phyloP scores from a whole-genome alignment of 2,888 invertebrate genomes.

The Criorhina ranunculi region DNA sequence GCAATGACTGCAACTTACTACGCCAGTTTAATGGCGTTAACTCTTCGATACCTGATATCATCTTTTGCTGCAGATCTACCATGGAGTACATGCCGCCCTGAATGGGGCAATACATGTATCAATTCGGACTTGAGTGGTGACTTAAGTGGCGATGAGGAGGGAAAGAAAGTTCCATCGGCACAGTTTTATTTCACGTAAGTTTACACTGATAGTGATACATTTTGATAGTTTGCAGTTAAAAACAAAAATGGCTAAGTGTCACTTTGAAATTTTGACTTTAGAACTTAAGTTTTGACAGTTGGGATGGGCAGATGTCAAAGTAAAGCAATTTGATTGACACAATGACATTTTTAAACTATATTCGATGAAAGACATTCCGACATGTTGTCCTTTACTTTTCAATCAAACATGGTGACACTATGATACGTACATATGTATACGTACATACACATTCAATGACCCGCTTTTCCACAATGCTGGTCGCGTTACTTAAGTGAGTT shows the following conservation, averaged over 20 bases:
- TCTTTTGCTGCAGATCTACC: slow-evolving; percentile 87
- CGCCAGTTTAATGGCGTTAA: slow-evolving; percentile 88
- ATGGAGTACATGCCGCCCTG: slow-evolving; percentile 84
- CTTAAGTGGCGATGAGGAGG: slow-evolving; percentile 23
- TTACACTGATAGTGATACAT: neutral
- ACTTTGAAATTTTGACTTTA: too few relatives aligned
- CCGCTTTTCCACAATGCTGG: too few relatives aligned
- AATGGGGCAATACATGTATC: slow-evolving; percentile 39
- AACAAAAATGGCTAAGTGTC: neutral
- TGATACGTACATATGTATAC: too few relatives aligned
- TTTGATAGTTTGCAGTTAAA: neutral
- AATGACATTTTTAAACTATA: too few relatives aligned
- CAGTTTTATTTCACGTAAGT: slow-evolving; percentile 85
- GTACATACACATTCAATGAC: too few relatives aligned
- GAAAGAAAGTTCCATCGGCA: slow-evolving; percentile 82
- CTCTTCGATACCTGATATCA: slow-evolving; percentile 87
- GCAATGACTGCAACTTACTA: slow-evolving; percentile 88
- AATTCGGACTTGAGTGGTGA: slow-evolving; percentile 63
- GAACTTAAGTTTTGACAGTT: too few relatives aligned
- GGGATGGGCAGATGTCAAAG: too few relatives aligned
- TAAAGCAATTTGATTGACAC: too few relatives aligned
- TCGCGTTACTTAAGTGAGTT: too few relatives aligned
- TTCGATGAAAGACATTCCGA: too few relatives aligned
- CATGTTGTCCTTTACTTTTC: too few relatives aligned
- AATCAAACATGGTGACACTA: too few relatives aligned